Conservation (phyloP, 2,113 vertebrate species). For the Pitta sordida region DNA sequence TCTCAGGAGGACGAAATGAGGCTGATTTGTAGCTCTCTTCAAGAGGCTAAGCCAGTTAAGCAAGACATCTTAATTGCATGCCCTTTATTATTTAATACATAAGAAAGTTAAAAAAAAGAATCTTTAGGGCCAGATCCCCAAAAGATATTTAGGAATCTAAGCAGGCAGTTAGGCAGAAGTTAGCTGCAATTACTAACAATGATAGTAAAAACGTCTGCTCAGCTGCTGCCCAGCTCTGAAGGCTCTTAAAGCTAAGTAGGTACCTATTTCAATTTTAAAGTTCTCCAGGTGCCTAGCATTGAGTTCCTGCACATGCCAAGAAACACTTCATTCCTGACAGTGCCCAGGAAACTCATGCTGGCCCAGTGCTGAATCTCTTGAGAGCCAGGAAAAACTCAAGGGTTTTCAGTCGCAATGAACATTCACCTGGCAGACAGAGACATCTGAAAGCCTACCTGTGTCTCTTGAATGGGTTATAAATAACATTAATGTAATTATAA, state of each 20-base stretch:
- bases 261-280: slow-evolving; percentile 26
- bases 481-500: not conserved
- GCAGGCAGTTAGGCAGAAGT: not conserved
- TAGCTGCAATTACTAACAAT: not conserved
- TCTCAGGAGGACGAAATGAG: slow-evolving; percentile 32
- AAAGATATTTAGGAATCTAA: not conserved
- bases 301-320: not conserved
- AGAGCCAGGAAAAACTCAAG: not conserved
- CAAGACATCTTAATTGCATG: slow-evolving; percentile 28
- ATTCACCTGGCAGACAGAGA: not conserved
- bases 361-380: not conserved
- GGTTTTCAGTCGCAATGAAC: not conserved
- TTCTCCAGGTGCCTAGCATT: slow-evolving; percentile 2
- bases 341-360: accelerated
- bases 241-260: slow-evolving; percentile 29
- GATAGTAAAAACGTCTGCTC: not conserved
- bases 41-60: slow-evolving; percentile 1
- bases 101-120: not conserved
- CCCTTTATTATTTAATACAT: slow-evolving; percentile 18
- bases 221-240: slow-evolving; percentile 1
- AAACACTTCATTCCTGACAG: not conserved
- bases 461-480: not conserved
- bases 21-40: slow-evolving; percentile 36
- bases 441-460: not conserved
- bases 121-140: not conserved